Evolutionary conservation across 2,888 invertebrate species (phyloP).

Genomic region (Mesochorus sp.): DNA sequence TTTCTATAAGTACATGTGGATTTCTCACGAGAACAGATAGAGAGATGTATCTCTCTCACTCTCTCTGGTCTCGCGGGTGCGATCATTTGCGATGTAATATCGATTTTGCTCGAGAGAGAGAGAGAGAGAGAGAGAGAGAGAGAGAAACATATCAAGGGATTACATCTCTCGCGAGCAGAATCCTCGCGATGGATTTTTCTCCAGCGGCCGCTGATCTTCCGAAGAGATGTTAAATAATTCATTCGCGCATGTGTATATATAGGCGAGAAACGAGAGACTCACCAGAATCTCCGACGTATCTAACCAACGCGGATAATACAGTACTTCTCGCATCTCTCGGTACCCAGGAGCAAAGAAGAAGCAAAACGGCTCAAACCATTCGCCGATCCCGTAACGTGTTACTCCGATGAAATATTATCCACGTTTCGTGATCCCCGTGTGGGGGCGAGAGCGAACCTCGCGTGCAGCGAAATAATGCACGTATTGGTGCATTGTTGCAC

Average conservation of each 20-base stretch:
- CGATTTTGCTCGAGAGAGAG: conserved; percentile 26
- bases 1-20: neutral
- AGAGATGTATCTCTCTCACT: conserved; percentile 16
- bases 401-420: conserved; percentile 55
- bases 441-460: conserved; percentile 27
- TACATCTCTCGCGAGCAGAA: conserved; percentile 9
- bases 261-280: neutral
- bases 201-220: neutral
- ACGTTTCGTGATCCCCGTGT: conserved; percentile 38
- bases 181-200: conserved; percentile 13
- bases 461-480: conserved; percentile 8
- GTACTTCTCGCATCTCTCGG: conserved; percentile 16
- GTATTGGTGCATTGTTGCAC: neutral
- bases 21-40: conserved; percentile 20
- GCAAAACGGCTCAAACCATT: conserved; percentile 22
- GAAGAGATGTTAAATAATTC: conserved; percentile 35
- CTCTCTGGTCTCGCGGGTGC: neutral
- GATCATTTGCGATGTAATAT: conserved; percentile 28
- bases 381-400: conserved; percentile 58
- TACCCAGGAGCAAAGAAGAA: conserved; percentile 31
- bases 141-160: conserved; percentile 12
- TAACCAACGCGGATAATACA: conserved; percentile 25
- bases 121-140: too few relatives aligned
- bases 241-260: conserved; percentile 17
- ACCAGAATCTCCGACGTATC: conserved; percentile 31